Conservation (phyloP, 2,113 vertebrate species). For the Platichthys flesus region DNA sequence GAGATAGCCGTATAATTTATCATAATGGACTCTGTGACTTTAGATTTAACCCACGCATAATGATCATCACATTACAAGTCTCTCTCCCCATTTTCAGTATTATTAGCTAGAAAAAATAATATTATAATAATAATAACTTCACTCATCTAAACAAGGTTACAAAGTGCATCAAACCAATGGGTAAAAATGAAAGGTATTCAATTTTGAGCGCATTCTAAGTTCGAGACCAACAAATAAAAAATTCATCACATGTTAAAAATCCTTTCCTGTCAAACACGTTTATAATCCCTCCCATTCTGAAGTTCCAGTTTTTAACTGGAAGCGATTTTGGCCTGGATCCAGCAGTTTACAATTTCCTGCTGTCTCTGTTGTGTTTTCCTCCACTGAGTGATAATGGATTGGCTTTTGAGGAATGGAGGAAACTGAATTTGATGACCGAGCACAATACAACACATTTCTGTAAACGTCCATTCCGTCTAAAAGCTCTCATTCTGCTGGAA, state of each 20-base stretch:
- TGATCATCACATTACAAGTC: conserved; percentile 47
- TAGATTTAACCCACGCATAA: conserved; percentile 62
- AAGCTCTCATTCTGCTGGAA: neutral
- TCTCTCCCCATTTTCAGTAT: conserved; percentile 10
- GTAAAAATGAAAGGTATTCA: conserved; percentile 6
- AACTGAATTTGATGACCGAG: conserved; percentile 16
- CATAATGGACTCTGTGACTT: conserved; percentile 68
- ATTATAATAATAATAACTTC: neutral
- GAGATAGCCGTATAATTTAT: conserved; percentile 63
- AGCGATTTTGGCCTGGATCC: conserved; percentile 42
- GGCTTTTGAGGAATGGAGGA: conserved; percentile 23
- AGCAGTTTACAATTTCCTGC: conserved; percentile 8
- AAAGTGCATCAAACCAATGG: conserved; percentile 3
- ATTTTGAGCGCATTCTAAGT: no score
- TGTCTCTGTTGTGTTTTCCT: conserved; percentile 19
- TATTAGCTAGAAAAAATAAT: conserved; percentile 40
- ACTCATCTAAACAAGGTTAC: no score
- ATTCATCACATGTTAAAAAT: no score
- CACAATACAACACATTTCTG: neutral
- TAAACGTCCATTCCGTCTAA: neutral
- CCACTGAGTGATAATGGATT: conserved; percentile 40
- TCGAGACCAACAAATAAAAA: no score
- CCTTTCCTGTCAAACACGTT: no score
- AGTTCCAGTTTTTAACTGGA: neutral
- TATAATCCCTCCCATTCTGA: no score